phyloP scores from a whole-genome alignment of 2,797 vertebrate genomes.

The Onychomys arenicola region DNA sequence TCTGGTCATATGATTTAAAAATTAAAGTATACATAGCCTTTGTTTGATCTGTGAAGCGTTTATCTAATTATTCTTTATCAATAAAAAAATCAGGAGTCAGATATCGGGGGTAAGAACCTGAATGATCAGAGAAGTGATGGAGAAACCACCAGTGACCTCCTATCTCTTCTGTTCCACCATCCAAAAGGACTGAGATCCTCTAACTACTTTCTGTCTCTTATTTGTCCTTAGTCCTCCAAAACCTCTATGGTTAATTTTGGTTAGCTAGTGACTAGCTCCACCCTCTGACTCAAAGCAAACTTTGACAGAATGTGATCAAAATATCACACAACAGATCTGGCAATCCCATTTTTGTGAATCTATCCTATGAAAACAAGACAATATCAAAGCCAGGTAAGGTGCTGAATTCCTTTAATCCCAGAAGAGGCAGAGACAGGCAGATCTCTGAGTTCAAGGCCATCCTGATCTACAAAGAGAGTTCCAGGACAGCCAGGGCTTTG shows the following conservation, averaged over 20 bases:
- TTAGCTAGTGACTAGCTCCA: neutral
- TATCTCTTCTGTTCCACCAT: neutral
- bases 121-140: neutral
- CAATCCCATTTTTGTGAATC: neutral
- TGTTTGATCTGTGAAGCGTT: neutral
- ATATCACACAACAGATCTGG: neutral
- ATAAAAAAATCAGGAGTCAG: neutral
- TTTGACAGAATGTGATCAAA: neutral
- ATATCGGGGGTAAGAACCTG: neutral
- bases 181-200: neutral
- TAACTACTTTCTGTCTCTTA: neutral
- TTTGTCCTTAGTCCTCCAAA: neutral
- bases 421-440: neutral
- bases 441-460: neutral
- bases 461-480: neutral
- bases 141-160: neutral
- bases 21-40: neutral
- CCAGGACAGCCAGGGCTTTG: neutral
- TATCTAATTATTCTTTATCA: neutral
- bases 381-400: neutral
- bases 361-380: neutral
- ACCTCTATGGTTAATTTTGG: neutral
- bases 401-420: neutral
- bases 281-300: neutral
- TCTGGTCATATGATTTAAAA: slow-evolving; percentile 31